These are phyloP conservation scores for Allygus modestus DNA, from an alignment of 2,888 invertebrate species.

Conservation along the genomic window DNA sequence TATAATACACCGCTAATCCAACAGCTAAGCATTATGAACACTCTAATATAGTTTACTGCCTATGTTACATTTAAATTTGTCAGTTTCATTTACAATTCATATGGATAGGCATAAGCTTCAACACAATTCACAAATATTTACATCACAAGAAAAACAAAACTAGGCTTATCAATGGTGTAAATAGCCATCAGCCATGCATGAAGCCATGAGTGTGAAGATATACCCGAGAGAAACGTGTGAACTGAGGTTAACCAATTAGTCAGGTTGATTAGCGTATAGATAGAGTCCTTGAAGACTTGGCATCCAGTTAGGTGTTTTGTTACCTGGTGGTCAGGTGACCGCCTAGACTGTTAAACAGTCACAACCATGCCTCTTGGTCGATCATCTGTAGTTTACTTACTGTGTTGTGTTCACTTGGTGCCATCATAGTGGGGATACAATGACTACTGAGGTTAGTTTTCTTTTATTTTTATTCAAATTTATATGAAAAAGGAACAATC, in stretches of 20 bases:
- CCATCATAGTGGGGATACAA: background rate
- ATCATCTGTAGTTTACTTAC: background rate
- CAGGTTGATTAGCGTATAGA: background rate
- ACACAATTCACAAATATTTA: too few relatives aligned
- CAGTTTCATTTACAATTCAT: too few relatives aligned
- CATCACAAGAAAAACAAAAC: background rate
- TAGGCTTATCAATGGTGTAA: background rate
- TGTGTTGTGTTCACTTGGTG: background rate
- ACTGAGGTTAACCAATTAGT: constrained; percentile 1
- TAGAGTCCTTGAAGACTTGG: constrained; percentile 14
- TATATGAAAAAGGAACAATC: too few relatives aligned
- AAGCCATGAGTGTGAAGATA: background rate
- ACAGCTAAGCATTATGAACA: too few relatives aligned
- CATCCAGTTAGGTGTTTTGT: background rate
- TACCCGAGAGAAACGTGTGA: constrained; percentile 10
- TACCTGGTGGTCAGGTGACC: background rate
- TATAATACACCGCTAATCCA: too few relatives aligned
- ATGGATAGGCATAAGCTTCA: too few relatives aligned
- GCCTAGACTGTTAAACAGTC: background rate
- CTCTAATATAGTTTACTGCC: too few relatives aligned
- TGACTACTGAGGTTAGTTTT: constrained; percentile 9
- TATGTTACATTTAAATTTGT: too few relatives aligned
- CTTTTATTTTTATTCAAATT: background rate
- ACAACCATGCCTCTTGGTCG: background rate
- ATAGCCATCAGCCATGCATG: background rate